These are phyloP conservation scores for Pedionomus torquatus DNA, from an alignment of 2,113 vertebrate species.

Conservation along the genomic window DNA sequence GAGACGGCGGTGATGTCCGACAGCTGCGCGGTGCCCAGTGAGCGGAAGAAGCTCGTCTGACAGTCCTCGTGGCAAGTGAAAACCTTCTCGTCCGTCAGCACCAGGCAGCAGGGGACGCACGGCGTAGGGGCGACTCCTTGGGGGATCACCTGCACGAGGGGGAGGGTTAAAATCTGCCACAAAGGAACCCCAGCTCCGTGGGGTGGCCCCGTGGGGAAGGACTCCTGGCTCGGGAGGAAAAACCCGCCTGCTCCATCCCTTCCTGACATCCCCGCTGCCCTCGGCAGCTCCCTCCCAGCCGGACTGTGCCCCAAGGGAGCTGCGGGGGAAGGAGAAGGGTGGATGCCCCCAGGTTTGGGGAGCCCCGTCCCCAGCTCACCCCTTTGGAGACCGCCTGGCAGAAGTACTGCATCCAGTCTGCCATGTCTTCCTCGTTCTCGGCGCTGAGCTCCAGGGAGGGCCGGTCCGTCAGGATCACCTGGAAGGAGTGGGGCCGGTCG, in stretches of 20 bases:
- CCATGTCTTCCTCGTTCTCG: conserved; percentile 91
- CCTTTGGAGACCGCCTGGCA: conserved; percentile 98
- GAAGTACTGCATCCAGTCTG: conserved; percentile 94
- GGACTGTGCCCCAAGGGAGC: neutral
- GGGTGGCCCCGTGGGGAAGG: neutral
- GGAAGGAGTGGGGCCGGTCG: conserved; percentile 93
- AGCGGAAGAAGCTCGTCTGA: conserved; percentile 97
- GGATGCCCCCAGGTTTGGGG: fast-evolving
- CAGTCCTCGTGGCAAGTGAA: conserved; percentile 96
- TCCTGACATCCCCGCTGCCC: neutral
- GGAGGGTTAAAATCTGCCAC: neutral
- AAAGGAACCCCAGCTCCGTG: neutral
- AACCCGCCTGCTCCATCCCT: neutral
- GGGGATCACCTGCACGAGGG: conserved; percentile 82
- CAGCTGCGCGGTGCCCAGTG: conserved; percentile 82
- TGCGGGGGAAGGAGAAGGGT: neutral
- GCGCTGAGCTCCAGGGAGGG: conserved; percentile 93
- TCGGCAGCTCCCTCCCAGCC: fast-evolving
- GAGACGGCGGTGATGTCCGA: conserved; percentile 77
- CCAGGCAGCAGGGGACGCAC: conserved; percentile 93
- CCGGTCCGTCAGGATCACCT: conserved; percentile 90
- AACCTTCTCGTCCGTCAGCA: conserved; percentile 84
- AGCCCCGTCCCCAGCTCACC: conserved; percentile 72
- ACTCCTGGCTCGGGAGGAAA: neutral
- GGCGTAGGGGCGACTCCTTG: conserved; percentile 86